phyloP scores from a whole-genome alignment of 2,113 vertebrate species.

The Isichthys henryi region DNA sequence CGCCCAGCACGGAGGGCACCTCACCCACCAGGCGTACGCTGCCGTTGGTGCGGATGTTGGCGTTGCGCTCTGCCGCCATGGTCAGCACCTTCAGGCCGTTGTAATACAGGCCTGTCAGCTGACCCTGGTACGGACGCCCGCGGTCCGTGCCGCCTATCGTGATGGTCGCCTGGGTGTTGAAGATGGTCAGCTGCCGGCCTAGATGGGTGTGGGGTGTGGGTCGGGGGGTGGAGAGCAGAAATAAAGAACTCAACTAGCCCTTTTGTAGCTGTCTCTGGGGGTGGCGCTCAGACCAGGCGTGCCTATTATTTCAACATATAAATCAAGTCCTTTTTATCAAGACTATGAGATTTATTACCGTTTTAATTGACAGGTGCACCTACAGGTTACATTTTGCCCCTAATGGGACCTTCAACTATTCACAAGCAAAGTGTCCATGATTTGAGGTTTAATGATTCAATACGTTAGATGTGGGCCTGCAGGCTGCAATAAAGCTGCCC shows the following conservation, averaged over 20 bases:
- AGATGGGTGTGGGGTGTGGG: conserved; percentile 22
- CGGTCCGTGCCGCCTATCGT: conserved; percentile 91
- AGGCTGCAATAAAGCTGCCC: background rate
- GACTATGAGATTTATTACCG: background rate
- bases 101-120: conserved; percentile 96
- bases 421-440: conserved; percentile 2
- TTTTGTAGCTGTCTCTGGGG: background rate
- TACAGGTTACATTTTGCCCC: background rate
- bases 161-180: conserved; percentile 98
- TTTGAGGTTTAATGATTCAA: conserved; percentile 7
- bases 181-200: conserved; percentile 98
- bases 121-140: conserved; percentile 93
- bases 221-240: background rate
- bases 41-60: conserved; percentile 90
- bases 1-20: conserved; percentile 78
- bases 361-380: background rate
- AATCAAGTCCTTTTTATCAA: background rate
- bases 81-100: conserved; percentile 95
- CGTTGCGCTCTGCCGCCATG: conserved; percentile 91
- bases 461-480: background rate
- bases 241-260: background rate
- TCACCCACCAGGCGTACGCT: conserved; percentile 92
- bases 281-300: background rate
- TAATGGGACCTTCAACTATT: conserved; percentile 1
- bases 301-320: background rate